These are phyloP conservation scores for Hypanus sabinus DNA, from an alignment of 2,113 vertebrate genomes.

Conservation along the genomic window DNA sequence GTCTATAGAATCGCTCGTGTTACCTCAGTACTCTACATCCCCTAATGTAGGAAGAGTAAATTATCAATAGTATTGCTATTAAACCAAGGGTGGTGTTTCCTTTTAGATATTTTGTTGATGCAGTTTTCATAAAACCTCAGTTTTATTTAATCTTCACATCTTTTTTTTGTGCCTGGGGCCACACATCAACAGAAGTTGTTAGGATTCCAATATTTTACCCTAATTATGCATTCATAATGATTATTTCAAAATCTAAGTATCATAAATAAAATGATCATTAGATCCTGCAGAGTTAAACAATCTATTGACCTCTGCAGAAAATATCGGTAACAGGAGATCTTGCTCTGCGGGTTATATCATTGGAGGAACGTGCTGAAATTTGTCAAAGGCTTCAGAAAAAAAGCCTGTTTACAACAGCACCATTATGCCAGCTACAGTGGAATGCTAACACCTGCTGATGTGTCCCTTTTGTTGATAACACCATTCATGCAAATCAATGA, in stretches of 20 bases:
- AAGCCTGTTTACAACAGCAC: not conserved
- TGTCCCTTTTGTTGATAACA: not conserved
- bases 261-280: not conserved
- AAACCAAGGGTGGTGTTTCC: not conserved
- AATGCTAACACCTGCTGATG: not conserved
- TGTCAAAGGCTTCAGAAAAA: not conserved
- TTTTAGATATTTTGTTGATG: not conserved
- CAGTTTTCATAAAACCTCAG: not conserved
- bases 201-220: not conserved
- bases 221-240: not conserved
- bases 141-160: not conserved
- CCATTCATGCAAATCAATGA: not conserved
- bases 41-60: not conserved
- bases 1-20: no score
- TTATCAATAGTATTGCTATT: not conserved
- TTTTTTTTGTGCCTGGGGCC: not conserved
- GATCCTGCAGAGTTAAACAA: not conserved
- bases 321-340: not conserved
- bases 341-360: not conserved
- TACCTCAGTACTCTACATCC: not conserved
- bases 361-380: not conserved
- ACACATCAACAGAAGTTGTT: not conserved
- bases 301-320: not conserved
- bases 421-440: not conserved
- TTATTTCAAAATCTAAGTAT: not conserved